A percentile compares a stretch with the other conserved stretches of the same genome.
Conservation (phyloP, 2,888 invertebrate species). For the Thysanoteuthis rhombus region DNA sequence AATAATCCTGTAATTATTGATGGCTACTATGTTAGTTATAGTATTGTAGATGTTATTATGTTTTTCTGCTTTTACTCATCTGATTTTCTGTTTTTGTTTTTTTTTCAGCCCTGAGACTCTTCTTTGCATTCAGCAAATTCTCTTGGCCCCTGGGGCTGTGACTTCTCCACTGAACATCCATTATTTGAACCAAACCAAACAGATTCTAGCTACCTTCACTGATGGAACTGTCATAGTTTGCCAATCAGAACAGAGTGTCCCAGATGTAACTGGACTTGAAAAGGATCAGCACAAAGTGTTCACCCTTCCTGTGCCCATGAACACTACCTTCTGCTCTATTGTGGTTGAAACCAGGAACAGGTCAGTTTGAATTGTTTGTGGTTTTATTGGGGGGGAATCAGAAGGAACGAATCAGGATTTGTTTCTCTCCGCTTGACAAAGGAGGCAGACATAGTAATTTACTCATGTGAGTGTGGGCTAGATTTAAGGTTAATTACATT, state of each 20-base stretch:
- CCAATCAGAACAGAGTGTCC: background rate
- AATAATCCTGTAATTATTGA: too few relatives aligned
- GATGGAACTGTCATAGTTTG: conserved; percentile 30
- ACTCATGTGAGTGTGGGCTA: background rate
- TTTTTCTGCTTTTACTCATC: background rate
- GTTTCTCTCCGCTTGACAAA: too few relatives aligned
- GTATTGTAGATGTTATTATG: too few relatives aligned
- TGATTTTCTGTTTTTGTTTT: background rate
- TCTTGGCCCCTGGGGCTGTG: background rate
- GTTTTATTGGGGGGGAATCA: too few relatives aligned
- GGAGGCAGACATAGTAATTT: background rate
- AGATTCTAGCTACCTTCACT: conserved; percentile 17
- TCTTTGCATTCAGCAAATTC: conserved; percentile 19
- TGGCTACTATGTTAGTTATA: too few relatives aligned
- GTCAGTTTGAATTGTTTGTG: background rate
- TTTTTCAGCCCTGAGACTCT: conserved; percentile 18
- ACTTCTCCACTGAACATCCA: conserved; percentile 12
- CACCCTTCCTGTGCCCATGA: background rate
- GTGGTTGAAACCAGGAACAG: conserved; percentile 24
- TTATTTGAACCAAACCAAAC: background rate
- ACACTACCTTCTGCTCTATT: conserved; percentile 24
- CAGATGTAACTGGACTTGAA: background rate
- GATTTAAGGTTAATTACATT: background rate
- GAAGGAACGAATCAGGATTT: too few relatives aligned
- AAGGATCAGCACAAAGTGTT: background rate